Conservation (phyloP, 1,140 invertebrate species). For the Gonioctena quinquepunctata region DNA sequence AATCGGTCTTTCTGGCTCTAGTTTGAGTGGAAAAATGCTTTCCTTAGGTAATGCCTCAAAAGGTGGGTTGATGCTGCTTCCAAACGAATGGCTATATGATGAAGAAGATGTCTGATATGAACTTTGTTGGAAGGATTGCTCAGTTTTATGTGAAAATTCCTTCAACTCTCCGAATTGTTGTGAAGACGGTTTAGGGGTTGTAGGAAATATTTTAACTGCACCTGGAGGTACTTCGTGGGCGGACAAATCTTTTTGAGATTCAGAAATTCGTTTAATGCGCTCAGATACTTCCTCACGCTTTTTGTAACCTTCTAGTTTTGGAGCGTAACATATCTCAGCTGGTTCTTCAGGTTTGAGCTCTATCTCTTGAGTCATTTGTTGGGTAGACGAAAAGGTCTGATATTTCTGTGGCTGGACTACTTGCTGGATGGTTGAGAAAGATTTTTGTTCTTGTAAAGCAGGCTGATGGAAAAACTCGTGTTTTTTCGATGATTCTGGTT, state of each 20-base stretch:
- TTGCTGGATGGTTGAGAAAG: constrained; percentile 28
- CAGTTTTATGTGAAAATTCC: constrained; percentile 43
- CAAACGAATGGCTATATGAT: constrained; percentile 31
- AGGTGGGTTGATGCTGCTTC: constrained; percentile 3
- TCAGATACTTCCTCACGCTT: constrained; percentile 62
- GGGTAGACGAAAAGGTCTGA: constrained; percentile 29
- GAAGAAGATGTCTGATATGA: constrained; percentile 31
- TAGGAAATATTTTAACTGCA: constrained; percentile 66
- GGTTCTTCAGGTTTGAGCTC: constrained; percentile 71
- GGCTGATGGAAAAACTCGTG: constrained; percentile 9
- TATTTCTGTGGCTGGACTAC: constrained; percentile 33
- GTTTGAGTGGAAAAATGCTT: constrained; percentile 60
- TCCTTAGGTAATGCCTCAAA: constrained; percentile 60
- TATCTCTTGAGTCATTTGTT: constrained; percentile 55
- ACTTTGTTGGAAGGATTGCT: constrained; percentile 37
- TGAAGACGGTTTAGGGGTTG: constrained; percentile 14
- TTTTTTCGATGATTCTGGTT: constrained; percentile 31
- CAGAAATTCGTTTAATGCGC: constrained; percentile 63
- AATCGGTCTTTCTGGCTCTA: constrained; percentile 36
- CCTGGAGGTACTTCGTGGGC: constrained; percentile 66
- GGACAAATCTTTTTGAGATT: constrained; percentile 62
- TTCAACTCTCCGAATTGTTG: constrained; percentile 11
- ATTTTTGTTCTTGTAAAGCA: constrained; percentile 26
- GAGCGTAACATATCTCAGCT: constrained; percentile 68
- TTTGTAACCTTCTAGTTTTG: constrained; percentile 52